Conservation (phyloP, 35 echinoderm and acorn worm genomes). For the Ophioderma brevispina region DNA sequence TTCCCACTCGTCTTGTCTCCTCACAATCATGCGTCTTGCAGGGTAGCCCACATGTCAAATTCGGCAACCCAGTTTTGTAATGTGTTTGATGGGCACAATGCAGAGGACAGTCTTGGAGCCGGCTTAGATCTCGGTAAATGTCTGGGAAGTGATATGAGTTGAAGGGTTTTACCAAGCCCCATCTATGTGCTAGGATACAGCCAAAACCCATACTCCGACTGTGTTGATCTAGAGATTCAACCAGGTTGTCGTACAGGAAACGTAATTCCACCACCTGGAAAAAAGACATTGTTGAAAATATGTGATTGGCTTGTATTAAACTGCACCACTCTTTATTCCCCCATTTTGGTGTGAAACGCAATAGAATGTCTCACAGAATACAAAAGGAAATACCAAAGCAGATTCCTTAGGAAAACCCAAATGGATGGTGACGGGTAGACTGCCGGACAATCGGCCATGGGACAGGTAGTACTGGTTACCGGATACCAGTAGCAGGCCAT, state of each 20-base stretch:
- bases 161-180: conserved; percentile 95
- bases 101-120: conserved; percentile 64
- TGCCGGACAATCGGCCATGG: no score
- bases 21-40: not conserved
- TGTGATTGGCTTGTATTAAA: no score
- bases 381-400: no score
- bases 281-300: no score
- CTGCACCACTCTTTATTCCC: no score
- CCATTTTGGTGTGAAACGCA: no score
- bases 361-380: no score
- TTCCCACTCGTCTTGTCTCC: no score
- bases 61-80: conserved; percentile 98
- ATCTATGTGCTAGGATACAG: conserved; percentile 97
- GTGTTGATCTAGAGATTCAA: conserved; percentile 67
- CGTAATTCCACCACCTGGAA: conserved; percentile 88
- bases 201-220: conserved; percentile 76
- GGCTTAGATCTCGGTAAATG: conserved; percentile 76
- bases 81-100: conserved; percentile 99
- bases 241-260: conserved; percentile 96
- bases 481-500: no score
- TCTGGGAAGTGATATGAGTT: conserved; percentile 85
- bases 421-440: no score
- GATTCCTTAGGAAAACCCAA: no score
- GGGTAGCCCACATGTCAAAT: conserved; percentile 99
- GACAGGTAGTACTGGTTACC: no score